Evolutionary conservation across 2,888 invertebrate species (phyloP), one percentile per base, ranked within the genome.

Genomic region (Amphimallon solstitiale): DNA sequence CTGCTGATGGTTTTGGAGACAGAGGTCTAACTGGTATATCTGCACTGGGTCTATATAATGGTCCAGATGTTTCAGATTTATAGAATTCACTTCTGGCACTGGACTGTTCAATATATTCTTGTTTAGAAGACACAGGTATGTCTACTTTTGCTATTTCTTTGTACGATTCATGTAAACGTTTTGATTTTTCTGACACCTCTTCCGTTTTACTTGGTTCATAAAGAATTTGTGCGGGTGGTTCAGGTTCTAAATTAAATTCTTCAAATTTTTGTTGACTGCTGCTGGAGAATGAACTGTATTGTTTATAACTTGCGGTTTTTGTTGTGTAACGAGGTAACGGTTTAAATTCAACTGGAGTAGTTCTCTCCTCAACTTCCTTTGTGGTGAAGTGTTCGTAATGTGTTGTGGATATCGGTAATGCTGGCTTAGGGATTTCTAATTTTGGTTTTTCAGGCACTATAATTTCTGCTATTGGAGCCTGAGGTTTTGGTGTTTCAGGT

Each of bases 181-280:
- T 88, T 1, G 88, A 86, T 73, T 86, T 86, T 19, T 86, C 84
- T n/a, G 85, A 83, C 29, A 89, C 83, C 46, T 86, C 84, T 49
- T 86, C 86, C 74, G 73, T 82, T 75, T 86, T 86, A 0, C 88
- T 85, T 54, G 89, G 87, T 63, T 87, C 85, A 71, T 85, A 90
- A 38, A 88, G 87, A 49, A 90, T 88, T 81, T 90, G 88, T 35
- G 90, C 90, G 7, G 90, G 90, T n/a, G 90, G 88, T 73, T 89
- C 91, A 0, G 90, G 90, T 62, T 86, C 83, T 1, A 90, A 77
- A 75, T 85, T 84, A 51, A 89, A 83, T 65, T 85, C 84, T 75
- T 85, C 74, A 73, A 81, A 68, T 74, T 75, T 54, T 46, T 75
- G 72, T 5, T 59, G 38, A 17, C 60, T 56, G n/a, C 61, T 60